phyloP scores from a whole-genome alignment of 2,888 invertebrate genomes.

The Kuschelorhynchus macadamiae region DNA sequence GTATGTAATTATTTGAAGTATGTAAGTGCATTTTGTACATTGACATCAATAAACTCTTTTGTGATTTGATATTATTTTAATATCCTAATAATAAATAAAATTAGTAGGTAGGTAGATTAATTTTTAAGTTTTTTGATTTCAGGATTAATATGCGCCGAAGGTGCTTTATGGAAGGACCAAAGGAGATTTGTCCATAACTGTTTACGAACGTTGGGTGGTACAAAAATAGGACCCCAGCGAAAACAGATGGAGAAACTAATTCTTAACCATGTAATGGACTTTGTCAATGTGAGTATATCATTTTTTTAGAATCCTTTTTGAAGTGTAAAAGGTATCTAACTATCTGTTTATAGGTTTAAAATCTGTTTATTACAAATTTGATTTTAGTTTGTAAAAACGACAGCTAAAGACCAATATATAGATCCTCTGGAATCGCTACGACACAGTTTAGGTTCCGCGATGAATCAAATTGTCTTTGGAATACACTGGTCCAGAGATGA shows the following conservation, averaged over 20 bases:
- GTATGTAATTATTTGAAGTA: too few relatives aligned
- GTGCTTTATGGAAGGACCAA: constrained; percentile 86
- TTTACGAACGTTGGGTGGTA: constrained; percentile 82
- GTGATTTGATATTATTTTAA: too few relatives aligned
- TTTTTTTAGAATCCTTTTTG: too few relatives aligned
- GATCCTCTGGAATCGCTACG: constrained; percentile 73
- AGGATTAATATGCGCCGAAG: constrained; percentile 90
- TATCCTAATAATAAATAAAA: too few relatives aligned
- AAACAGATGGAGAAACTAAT: constrained; percentile 78
- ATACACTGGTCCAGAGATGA: constrained; percentile 78
- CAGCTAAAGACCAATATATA: constrained; percentile 56
- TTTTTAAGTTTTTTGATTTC: too few relatives aligned
- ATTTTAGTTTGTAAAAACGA: constrained; percentile 17
- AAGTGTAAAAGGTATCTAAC: too few relatives aligned
- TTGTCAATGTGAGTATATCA: constrained; percentile 73
- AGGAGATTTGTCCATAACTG: constrained; percentile 80
- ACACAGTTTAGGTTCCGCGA: constrained; percentile 83
- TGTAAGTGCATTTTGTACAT: too few relatives aligned
- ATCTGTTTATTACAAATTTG: constrained; percentile 4
- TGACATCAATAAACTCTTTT: too few relatives aligned
- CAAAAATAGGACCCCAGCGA: constrained; percentile 74
- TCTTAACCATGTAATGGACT: constrained; percentile 74
- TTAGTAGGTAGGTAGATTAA: too few relatives aligned
- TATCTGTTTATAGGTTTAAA: background rate
- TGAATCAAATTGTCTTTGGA: constrained; percentile 86